These are phyloP conservation scores for Leucophenga varia DNA, from an alignment of 1,140 invertebrate genomes.

Conservation along the genomic window DNA sequence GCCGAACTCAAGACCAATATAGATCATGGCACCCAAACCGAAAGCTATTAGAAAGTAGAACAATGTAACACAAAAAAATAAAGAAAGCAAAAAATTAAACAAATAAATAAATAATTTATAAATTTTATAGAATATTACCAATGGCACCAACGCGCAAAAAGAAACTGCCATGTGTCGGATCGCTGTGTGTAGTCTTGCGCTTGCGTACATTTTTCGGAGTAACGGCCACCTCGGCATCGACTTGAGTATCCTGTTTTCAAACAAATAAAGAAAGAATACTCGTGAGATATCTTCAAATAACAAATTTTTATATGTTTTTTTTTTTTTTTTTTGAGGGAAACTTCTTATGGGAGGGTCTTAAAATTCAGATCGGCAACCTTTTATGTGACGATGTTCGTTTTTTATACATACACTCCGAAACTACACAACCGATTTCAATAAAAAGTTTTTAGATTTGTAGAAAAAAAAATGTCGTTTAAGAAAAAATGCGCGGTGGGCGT, in stretches of 20 bases:
- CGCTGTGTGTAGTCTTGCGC: constrained; percentile 89
- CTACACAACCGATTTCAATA: no score
- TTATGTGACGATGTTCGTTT: no score
- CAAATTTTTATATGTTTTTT: no score
- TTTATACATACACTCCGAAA: no score
- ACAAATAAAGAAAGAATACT: neutral
- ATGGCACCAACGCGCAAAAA: constrained; percentile 94
- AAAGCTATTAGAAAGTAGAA: constrained; percentile 82
- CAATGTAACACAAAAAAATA: constrained; percentile 17
- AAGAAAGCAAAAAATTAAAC: neutral
- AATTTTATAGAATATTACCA: constrained; percentile 62
- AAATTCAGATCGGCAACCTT: no score
- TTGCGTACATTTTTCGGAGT: constrained; percentile 70
- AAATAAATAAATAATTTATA: neutral
- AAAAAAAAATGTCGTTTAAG: no score
- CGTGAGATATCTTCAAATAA: constrained; percentile 1
- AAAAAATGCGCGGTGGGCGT: no score
- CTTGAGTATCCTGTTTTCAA: constrained; percentile 58
- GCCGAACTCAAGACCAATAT: constrained; percentile 92
- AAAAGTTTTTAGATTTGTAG: no score
- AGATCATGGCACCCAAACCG: constrained; percentile 95
- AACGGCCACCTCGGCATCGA: constrained; percentile 69
- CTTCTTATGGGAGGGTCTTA: no score
- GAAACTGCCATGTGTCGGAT: constrained; percentile 92
- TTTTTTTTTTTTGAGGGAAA: no score